Base-by-base conservation (phyloP, 2,888 invertebrate species). In the Acleris literana region DNA sequence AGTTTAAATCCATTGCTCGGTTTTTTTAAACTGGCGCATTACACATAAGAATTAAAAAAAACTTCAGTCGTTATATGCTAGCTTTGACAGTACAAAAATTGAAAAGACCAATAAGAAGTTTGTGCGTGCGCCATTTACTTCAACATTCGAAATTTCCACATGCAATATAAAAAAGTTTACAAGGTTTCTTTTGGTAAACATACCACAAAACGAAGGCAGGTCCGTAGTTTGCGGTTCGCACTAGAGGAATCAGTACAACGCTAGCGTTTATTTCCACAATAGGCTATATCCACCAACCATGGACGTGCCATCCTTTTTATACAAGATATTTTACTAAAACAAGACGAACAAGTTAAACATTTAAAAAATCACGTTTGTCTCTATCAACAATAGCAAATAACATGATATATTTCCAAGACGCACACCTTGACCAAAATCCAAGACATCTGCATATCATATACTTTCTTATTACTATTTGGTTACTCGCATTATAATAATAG, bases 391-490 rank as follows among this genome's bases (percentile, higher is more conserved):
- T 29, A 13, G 49, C 7, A 25, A 7, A 25, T 6, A 49, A 49
- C 9, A 49, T 18, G 13, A 49, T 11, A 49, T 13, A 18, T 18
- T 18, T 49, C 18, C 6, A 22, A n/a, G 17, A 11, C 9, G 56
- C 44, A 57, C 5, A 17, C 25, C 11, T 43, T 55, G 25, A 46
- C 56, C 25, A 58, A 55, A 48, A 29, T 58, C 39, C n/a, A 33
- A 18, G 52, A 43, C 46, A 52, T 51, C 44, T 29, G 33, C 18
- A 48, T 33, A 39, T 20, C n/a, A 44, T 39, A 25, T 33, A 33
- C 33, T 11, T 43, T 44, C 66, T 66, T 62, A 62, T 48, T 16
- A 52, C 52, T 62, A 62, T 66, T 39, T 66, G 66, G 61, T 66
- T 57, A 56, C 43, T 51, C 54, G 57, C 46, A 46, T 56, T 46